phyloP scores from a whole-genome alignment of 2,888 invertebrate genomes.

The Noctua janthina region DNA sequence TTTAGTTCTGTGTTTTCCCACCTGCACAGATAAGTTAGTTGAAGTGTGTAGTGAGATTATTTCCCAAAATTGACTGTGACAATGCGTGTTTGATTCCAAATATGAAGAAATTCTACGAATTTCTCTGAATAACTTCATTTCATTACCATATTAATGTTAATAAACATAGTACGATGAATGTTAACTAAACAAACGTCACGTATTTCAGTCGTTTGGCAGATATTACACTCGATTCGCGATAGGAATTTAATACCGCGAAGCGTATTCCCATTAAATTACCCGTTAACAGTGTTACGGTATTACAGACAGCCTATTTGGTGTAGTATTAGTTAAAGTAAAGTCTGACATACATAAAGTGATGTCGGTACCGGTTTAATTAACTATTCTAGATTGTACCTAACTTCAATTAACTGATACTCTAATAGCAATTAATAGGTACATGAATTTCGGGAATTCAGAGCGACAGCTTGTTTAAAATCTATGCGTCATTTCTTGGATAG shows the following conservation, averaged over 20 bases:
- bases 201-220: slow-evolving; percentile 39
- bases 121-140: neutral
- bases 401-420: slow-evolving; percentile 1
- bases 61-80: neutral
- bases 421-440: neutral
- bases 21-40: neutral
- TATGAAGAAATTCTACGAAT: neutral
- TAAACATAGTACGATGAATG: slow-evolving; percentile 1
- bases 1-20: neutral
- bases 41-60: neutral
- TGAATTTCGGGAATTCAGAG: neutral
- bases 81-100: neutral
- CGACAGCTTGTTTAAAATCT: neutral
- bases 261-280: slow-evolving; percentile 37
- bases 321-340: slow-evolving; percentile 22
- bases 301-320: slow-evolving; percentile 1
- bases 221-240: slow-evolving; percentile 45
- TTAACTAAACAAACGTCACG: slow-evolving; percentile 16
- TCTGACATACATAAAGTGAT: slow-evolving; percentile 14
- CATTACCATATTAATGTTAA: neutral
- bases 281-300: slow-evolving; percentile 29
- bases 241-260: slow-evolving; percentile 47
- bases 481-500: accelerated
- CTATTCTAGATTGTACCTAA: neutral
- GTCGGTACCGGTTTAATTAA: slow-evolving; percentile 6